Base-by-base conservation (phyloP, 2,888 invertebrate species). In the Idaea aversata region DNA sequence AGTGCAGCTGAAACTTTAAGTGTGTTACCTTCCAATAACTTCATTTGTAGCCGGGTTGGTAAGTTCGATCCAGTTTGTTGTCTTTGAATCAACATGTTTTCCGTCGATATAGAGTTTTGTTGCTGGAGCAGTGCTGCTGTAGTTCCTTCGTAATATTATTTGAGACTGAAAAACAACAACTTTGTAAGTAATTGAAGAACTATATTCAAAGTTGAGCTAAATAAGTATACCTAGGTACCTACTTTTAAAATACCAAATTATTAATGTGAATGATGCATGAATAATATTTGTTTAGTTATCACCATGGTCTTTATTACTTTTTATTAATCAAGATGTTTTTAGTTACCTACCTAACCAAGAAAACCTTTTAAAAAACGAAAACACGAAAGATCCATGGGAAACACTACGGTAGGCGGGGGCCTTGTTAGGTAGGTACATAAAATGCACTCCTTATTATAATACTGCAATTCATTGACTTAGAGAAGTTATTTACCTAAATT, bases 101-200 rank as follows among this genome's bases (percentile, higher is more conserved):
- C 99, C 99, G 94, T 99, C 96, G 76, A 99, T 98, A 90, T 97
- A 99, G 68, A 99, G 94, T 90, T 99, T 99, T 34, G 98, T 98
- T 5, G 96, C 96, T 0, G 97, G 94, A 4, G 94, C 95, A 38
- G 94, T 86, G 69, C 94, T 94, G 74, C 94, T 94, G 73, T 94
- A 94, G 70, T 87, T 82, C 75, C 93, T 92, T 59, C 82, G 83
- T 15, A 91, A 76, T 15, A 91, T 69, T 65, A 86, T 67, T 60
- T 79, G 86, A 79, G 88, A 85, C 91, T 91, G 76, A 59, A 75
- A 70, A 47, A 7, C 5, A 10, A 47, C 47, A 47, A 47, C 3
- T 47, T 10, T 47, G 47, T 2, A 5, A 13, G 7, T 5, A 10
- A 13, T 47, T 47, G 7, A 47, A 13, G 10, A 47, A 47, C 47